Conservation (phyloP, 2,113 vertebrate genomes). For the Lophochroa leadbeateri region DNA sequence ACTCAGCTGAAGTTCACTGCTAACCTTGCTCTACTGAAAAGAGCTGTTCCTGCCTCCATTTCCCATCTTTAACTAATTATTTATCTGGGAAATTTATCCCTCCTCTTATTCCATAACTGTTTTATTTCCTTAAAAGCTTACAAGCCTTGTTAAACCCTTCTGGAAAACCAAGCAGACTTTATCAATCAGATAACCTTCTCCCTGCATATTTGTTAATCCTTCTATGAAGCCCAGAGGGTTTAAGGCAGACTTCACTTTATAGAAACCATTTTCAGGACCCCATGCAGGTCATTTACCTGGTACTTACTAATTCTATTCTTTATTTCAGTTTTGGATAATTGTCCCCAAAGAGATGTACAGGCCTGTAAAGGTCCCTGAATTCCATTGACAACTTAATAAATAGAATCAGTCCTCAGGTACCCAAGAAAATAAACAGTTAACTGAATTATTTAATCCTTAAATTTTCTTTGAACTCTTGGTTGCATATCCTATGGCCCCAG, state of each 20-base stretch:
- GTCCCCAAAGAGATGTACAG: neutral
- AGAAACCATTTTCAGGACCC: neutral
- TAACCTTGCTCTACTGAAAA: neutral
- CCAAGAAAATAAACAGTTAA: constrained; percentile 2
- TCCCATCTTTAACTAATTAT: neutral
- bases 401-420: neutral
- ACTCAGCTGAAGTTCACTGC: neutral
- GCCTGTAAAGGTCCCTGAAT: neutral
- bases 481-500: neutral
- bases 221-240: neutral
- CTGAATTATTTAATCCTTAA: constrained; percentile 13
- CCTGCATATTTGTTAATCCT: neutral
- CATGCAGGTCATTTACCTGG: neutral
- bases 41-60: neutral
- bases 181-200: neutral
- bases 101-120: neutral
- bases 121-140: neutral
- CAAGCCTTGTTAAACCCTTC: neutral
- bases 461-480: neutral
- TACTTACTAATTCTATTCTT: neutral
- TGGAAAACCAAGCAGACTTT: neutral
- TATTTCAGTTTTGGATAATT: neutral
- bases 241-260: neutral
- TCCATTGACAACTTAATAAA: constrained; percentile 4
- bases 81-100: neutral